Conservation (phyloP, 2,797 vertebrate species). For the Steatocranus sp. region DNA sequence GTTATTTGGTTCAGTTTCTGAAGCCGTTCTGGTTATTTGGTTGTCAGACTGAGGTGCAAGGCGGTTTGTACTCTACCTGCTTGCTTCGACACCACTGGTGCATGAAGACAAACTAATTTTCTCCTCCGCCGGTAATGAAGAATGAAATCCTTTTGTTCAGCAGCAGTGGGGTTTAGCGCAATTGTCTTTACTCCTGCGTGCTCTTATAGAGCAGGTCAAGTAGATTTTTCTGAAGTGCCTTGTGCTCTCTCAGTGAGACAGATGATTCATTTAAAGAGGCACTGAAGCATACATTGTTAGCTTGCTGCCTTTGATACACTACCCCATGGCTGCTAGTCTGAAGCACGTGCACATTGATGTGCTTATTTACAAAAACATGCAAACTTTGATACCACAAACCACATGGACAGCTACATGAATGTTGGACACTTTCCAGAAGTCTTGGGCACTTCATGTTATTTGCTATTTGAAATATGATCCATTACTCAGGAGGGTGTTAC, state of each 20-base stretch:
- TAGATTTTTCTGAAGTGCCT: slow-evolving; percentile 38
- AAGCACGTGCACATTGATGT: background rate
- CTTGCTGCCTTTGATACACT: slow-evolving; percentile 10
- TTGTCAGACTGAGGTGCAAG: slow-evolving; percentile 17
- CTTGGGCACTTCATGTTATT: background rate
- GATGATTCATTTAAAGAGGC: slow-evolving; percentile 55
- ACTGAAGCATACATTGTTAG: slow-evolving; percentile 21
- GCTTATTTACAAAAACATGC: background rate
- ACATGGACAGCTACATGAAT: background rate
- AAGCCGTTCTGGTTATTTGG: slow-evolving; percentile 11
- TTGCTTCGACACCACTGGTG: slow-evolving; percentile 29
- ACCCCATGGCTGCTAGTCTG: background rate
- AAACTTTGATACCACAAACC: background rate
- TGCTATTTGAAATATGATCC: background rate
- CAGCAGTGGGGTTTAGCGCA: slow-evolving; percentile 1
- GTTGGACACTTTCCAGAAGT: background rate
- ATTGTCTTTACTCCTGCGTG: slow-evolving; percentile 38
- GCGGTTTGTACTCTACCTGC: slow-evolving; percentile 20
- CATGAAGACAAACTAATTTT: slow-evolving; percentile 69
- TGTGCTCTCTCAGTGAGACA: slow-evolving; percentile 27
- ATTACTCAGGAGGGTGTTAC: background rate
- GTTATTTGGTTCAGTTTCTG: slow-evolving; percentile 19
- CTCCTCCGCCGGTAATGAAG: slow-evolving; percentile 59
- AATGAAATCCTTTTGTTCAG: slow-evolving; percentile 58
- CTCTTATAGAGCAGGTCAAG: slow-evolving; percentile 30